Base-by-base conservation (phyloP, 2,113 vertebrate genomes). In the Panthera uncia region DNA sequence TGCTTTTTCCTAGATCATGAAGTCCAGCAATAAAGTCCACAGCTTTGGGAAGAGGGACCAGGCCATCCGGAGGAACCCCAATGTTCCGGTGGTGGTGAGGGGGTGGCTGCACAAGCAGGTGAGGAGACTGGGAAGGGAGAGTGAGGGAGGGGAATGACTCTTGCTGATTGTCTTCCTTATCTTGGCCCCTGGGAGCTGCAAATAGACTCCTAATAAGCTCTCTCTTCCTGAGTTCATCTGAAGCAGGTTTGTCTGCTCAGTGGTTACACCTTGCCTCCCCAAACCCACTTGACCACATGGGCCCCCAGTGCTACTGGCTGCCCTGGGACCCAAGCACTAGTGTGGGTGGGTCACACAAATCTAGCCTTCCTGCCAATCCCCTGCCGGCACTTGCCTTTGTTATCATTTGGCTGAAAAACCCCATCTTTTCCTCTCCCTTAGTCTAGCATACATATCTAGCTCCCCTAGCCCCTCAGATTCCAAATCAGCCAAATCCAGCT, bases 31-130 rank as follows among this genome's bases (percentile, higher is more conserved):
- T 92, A 99, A 99, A 99, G 98, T 99, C 55, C 99, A 99, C 97
- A 99, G 99, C 98, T 99, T 99, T 98, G 99, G 99, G 69, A 99
- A 99, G 98, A 99, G 99, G 95, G 99, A 99, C 52, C 99, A 99
- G 79, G 98, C 99, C 29, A 99, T 99, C 98, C 99, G 99, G 98
- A 99, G 99, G 98, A 99, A 99, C 98, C 99, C 99, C 69, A 99
- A 99, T 85, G 98, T 99, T 98, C 99, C 99, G 1, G 99, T 99
- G 95, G 99, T 99, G 97, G 99, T 99, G 78, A 99, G 99, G 98
- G 99, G 99, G 95, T 99, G 99, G 99, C 99, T 99, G 48, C 99
- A 99, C 98, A 99, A 99, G 91, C 99, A 99, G 99, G 99, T 99
- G 74, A 96, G 98, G 52, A 61, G 14, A 21, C 50, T 5, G 63